Conservation (phyloP, 2,797 vertebrate species). For the Phataginus tricuspis region DNA sequence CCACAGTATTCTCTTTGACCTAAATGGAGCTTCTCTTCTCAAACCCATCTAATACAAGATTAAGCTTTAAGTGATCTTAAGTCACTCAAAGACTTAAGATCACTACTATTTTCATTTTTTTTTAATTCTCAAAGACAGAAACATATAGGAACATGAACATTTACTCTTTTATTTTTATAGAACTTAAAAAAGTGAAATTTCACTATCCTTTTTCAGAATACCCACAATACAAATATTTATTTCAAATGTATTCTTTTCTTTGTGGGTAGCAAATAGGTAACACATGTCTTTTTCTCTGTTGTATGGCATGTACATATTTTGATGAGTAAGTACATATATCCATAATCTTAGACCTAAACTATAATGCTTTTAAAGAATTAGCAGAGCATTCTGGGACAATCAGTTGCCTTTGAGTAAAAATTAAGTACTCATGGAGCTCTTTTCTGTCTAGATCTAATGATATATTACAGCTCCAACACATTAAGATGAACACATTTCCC, state of each 20-base stretch:
- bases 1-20: neutral
- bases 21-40: neutral
- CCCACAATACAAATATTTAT: neutral
- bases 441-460: slow-evolving; percentile 44
- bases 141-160: neutral
- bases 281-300: neutral
- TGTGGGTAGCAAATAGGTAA: neutral
- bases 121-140: neutral
- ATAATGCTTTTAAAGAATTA: neutral
- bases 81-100: neutral
- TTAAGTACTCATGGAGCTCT: neutral
- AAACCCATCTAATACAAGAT: neutral
- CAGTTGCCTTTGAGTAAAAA: slow-evolving; percentile 6
- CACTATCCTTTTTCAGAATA: neutral
- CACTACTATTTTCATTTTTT: neutral
- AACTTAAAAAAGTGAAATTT: neutral
- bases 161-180: neutral
- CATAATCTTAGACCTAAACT: neutral
- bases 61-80: neutral
- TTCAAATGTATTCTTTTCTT: neutral
- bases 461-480: slow-evolving; percentile 40
- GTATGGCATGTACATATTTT: neutral
- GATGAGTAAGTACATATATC: slow-evolving; percentile 20
- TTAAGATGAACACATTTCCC: slow-evolving; percentile 52
- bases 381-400: neutral